Conservation (phyloP, 2,797 vertebrate genomes). For the Tolypeutes matacus region DNA sequence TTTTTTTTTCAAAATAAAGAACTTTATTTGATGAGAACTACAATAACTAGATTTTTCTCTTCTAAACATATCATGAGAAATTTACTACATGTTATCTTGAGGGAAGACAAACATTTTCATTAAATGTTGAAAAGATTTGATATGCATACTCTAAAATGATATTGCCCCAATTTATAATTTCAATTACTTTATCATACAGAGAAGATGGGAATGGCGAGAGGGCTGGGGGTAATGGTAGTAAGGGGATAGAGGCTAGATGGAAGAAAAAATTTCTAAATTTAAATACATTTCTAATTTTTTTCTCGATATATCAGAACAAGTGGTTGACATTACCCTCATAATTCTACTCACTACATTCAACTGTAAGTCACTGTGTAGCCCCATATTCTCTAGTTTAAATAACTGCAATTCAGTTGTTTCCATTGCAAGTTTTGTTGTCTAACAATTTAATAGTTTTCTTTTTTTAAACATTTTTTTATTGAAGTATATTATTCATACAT, state of each 20-base stretch:
- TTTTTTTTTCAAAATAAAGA: neutral
- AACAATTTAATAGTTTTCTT: slow-evolving; percentile 49
- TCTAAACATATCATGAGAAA: neutral
- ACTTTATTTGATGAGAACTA: neutral
- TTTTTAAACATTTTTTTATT: neutral
- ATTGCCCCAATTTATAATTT: slow-evolving; percentile 21
- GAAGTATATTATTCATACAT: no score
- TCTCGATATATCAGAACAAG: neutral
- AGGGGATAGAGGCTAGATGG: neutral
- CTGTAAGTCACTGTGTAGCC: slow-evolving; percentile 35
- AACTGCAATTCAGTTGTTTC: slow-evolving; percentile 59
- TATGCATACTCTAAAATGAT: neutral
- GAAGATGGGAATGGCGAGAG: neutral
- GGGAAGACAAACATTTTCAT: neutral
- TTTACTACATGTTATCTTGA: neutral
- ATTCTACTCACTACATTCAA: neutral
- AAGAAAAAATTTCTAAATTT: neutral
- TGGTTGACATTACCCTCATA: slow-evolving; percentile 26
- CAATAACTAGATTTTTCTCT: neutral
- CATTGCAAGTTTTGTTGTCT: slow-evolving; percentile 40
- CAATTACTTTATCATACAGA: neutral
- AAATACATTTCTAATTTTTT: slow-evolving; percentile 42
- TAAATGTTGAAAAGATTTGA: slow-evolving; percentile 1
- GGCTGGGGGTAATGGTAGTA: no score
- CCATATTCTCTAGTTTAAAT: slow-evolving; percentile 61